A percentile compares a stretch with the other conserved stretches of the same genome.
Conservation (phyloP, 2,888 invertebrate genomes). For the Drosophila birchii region DNA sequence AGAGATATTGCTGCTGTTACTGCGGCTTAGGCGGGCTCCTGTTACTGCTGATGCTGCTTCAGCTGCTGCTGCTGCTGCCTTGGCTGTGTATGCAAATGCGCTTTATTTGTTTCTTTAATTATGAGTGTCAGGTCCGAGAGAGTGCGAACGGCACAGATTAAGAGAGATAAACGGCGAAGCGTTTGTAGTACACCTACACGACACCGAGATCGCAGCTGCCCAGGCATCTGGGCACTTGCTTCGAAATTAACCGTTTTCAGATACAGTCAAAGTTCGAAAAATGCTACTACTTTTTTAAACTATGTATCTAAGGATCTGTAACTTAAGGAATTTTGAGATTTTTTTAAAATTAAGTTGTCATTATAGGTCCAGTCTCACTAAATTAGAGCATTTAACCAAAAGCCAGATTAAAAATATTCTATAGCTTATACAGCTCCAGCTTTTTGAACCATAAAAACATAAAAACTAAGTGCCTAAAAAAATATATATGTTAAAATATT, state of each 20-base stretch:
- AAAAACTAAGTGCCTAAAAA: no score
- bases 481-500: no score
- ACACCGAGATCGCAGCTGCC: constrained; percentile 17
- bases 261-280: constrained; percentile 11
- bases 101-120: constrained; percentile 81
- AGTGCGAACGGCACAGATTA: constrained; percentile 63
- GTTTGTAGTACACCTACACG: constrained; percentile 46
- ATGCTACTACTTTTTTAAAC: background rate
- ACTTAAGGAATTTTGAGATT: no score
- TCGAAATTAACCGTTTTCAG: constrained; percentile 43
- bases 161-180: constrained; percentile 68
- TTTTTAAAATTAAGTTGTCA: no score
- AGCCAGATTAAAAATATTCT: background rate
- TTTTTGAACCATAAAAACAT: no score
- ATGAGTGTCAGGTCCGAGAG: constrained; percentile 70
- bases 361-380: background rate
- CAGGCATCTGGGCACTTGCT: constrained; percentile 38
- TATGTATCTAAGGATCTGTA: no score
- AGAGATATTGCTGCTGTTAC: constrained; percentile 11
- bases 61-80: constrained; percentile 16
- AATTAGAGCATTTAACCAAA: background rate
- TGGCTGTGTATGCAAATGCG: constrained; percentile 50
- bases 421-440: no score
- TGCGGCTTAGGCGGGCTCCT: constrained; percentile 13
- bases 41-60: constrained; percentile 27